Evolutionary conservation across 1,140 invertebrate species (phyloP), one percentile per base, ranked within the genome.

Genomic region (Eueides isabella): DNA sequence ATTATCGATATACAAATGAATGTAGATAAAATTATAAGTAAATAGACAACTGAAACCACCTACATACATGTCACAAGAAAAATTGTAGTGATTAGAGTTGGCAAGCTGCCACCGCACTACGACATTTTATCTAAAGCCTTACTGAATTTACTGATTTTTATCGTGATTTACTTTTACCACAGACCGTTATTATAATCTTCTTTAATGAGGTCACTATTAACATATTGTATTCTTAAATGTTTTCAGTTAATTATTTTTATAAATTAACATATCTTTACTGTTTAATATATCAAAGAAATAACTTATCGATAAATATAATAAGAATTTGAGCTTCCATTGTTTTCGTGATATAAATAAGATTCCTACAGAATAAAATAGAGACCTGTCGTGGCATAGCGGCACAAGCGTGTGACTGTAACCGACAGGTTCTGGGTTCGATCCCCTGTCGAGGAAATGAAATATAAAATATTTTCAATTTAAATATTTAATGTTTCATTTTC

Each of bases 131-230:
- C 55, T 68, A 74, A 68, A 35, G 55, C 72, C 55, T 41, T 44
- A 61, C 38, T 28, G 74, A 74, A 74, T 41, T 38, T 71, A 71
- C 76, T 72, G 71, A 78, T 76, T 78, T 76, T 78, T 75, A 79
- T 78, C 79, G 48, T 74, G 76, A 81, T 79, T 81, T 81, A 81
- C 79, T 76, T 65, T 77, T 19, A 69, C 63, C 44, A 65, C 67
- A 23, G 48, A 55, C 23, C 3, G 2, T 55, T 26, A 55, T 4
- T 23, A 74, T 71, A 76, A 71, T 72, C 28, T 44, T 28, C 35
- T 74, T 65, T 78, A 76, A 76, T 77, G 74, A 78, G 79, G 76
- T 76, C 71, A 71, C 5, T 12, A 12, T 64, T 48, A 33, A 66
- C 16, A 66, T 66, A 61, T 69, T 65, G 29, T 29, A 30, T 75